phyloP scores from a whole-genome alignment of 1,140 invertebrate genomes.

The Euwallacea fornicatus region DNA sequence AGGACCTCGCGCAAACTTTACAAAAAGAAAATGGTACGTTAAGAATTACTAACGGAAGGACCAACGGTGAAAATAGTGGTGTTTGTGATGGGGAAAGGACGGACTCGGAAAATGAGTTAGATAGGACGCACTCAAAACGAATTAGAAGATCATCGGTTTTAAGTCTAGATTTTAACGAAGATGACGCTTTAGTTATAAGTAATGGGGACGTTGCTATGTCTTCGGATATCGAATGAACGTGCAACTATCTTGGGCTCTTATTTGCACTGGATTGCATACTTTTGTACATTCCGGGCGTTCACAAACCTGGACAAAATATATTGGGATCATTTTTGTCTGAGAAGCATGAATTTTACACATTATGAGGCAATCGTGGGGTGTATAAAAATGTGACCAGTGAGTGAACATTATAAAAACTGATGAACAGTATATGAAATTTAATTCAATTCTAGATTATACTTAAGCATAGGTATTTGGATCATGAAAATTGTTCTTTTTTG shows the following conservation, averaged over 20 bases:
- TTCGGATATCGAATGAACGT: conserved; percentile 19
- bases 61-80: conserved; percentile 50
- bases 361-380: not conserved
- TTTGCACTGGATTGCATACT: too few species aligned
- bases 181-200: conserved; percentile 59
- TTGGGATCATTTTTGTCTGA: too few species aligned
- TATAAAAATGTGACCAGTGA: conserved; percentile 16
- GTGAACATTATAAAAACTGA: conserved; percentile 44
- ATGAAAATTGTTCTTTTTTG: too few species aligned
- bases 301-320: too few species aligned
- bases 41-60: conserved; percentile 47
- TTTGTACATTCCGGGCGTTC: too few species aligned
- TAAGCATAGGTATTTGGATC: too few species aligned
- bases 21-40: conserved; percentile 51
- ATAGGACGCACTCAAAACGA: conserved; percentile 60
- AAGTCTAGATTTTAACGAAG: conserved; percentile 72
- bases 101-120: conserved; percentile 56
- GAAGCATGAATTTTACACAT: not conserved
- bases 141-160: conserved; percentile 68
- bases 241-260: too few species aligned
- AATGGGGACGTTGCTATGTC: conserved; percentile 61
- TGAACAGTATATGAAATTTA: conserved; percentile 48
- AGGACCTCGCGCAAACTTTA: conserved; percentile 60
- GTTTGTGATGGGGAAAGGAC: conserved; percentile 55
- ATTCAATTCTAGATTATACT: too few species aligned